A percentile compares a stretch with the other conserved stretches of the same genome.
These are phyloP conservation scores for Okamejei kenojei DNA, from an alignment of 2,797 vertebrate genomes.

Conservation along the genomic window DNA sequence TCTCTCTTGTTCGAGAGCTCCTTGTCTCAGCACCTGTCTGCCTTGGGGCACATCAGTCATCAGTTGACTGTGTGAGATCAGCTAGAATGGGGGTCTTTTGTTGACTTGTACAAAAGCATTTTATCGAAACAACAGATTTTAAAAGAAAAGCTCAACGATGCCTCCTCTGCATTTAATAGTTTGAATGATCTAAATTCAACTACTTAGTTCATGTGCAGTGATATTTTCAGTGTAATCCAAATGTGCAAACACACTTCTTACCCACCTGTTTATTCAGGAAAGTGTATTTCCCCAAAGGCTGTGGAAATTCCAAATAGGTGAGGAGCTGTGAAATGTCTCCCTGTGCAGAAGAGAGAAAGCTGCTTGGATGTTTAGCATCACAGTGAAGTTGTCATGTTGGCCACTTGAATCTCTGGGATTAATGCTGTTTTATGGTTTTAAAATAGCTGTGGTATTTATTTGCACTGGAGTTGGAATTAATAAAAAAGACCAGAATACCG, in stretches of 20 bases:
- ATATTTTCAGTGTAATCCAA: background rate
- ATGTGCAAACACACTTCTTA: background rate
- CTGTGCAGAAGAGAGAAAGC: background rate
- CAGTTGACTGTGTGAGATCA: background rate
- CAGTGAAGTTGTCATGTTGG: background rate
- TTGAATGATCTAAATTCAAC: background rate
- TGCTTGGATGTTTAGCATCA: background rate
- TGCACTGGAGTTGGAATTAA: background rate
- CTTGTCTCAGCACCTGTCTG: slow-evolving; percentile 6
- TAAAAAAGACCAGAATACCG: background rate
- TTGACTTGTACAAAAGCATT: background rate
- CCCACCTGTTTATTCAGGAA: background rate
- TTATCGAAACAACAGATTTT: slow-evolving; percentile 2
- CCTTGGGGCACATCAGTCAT: background rate
- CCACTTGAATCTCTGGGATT: too few species aligned
- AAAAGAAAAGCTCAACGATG: background rate
- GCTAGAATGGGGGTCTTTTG: background rate
- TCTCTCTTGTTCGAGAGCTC: background rate
- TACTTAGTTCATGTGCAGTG: background rate
- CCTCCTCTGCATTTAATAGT: background rate
- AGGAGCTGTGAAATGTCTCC: background rate
- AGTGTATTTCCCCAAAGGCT: background rate
- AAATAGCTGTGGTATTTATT: too few species aligned
- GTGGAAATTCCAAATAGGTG: slow-evolving; percentile 8
- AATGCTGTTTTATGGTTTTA: too few species aligned